Evolutionary conservation across 1,140 invertebrate species (phyloP), one percentile per base, ranked within the genome.

Genomic region (Pachypeltis micranthus): DNA sequence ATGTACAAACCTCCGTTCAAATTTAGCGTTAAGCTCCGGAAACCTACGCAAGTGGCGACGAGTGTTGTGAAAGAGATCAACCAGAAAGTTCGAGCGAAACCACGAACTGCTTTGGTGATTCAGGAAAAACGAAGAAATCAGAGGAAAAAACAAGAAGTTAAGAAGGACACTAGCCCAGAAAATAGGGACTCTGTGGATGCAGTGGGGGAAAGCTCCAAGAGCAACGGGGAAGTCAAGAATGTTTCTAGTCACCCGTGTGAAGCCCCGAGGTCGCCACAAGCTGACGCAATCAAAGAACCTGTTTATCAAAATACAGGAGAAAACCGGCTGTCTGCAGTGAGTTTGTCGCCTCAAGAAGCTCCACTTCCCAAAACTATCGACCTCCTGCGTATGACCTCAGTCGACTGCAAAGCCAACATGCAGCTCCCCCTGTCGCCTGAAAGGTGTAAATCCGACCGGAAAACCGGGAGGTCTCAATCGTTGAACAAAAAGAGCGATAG

Each of bases 1-100:
- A 85, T 90, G 2, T 91, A 90, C 71, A 90, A 89, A 69, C 87
- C 88, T 27, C 88, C 88, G 0, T 91, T 91, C 71, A 86, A 87
- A 67, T 90, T 90, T 72, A 89, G 85, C 72, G 79, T 90, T 23
- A 87, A 87, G 69, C 78, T 91, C 51, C 83, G 83, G 31, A 72
- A 71, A 61, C 67, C 68, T 23, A 68, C 69, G 23, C 65, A 66
- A 64, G 65, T 68, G 10, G 67, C 67, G 19, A 68, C 67, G 2
- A 65, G 28, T 60, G 67, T 68, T 14, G 67, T 68, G 21, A 68
- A 68, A 59, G 67, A 68, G 27, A 66, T 68, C n/a, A 68, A 68
- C 39, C 62, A 60, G 16, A 65, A 63, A 26, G 66, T 65, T 25
- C 61, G 56, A 24, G 59, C 62, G 26, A 61, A 59, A 47, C 63